phyloP scores from a whole-genome alignment of 2,797 vertebrate species.

The Thamnophis elegans region DNA sequence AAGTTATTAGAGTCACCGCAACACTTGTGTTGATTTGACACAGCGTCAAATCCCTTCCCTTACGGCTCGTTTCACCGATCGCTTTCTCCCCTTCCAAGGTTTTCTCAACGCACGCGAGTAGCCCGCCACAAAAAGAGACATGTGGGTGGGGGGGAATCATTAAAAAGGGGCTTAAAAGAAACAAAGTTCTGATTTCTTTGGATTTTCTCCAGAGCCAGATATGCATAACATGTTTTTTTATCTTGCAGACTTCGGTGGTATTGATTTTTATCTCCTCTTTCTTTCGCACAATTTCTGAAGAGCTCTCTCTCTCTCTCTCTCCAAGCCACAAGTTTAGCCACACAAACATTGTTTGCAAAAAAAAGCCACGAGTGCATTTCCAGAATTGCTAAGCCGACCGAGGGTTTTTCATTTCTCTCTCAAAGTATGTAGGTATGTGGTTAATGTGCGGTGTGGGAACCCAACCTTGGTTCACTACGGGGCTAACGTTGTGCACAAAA shows the following conservation, averaged over 20 bases:
- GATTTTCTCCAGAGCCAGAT: not conserved
- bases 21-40: not conserved
- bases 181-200: not conserved
- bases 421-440: not conserved
- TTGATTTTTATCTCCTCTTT: not conserved
- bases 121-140: not conserved
- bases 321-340: not conserved
- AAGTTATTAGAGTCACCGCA: not conserved
- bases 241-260: not conserved
- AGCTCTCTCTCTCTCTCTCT: not conserved
- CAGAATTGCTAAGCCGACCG: not conserved
- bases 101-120: not conserved
- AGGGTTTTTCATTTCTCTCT: rapidly evolving
- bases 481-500: not conserved
- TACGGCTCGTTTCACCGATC: not conserved
- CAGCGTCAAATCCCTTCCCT: not conserved
- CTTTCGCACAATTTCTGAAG: not conserved
- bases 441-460: not conserved
- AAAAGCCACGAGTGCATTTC: not conserved
- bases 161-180: not conserved
- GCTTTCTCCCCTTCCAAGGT: too few relatives aligned
- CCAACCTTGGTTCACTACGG: not conserved
- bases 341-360: not conserved
- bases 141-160: not conserved
- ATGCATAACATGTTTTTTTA: not conserved